phyloP scores from a whole-genome alignment of 2,113 vertebrate genomes.

The Bagarius yarrelli region DNA sequence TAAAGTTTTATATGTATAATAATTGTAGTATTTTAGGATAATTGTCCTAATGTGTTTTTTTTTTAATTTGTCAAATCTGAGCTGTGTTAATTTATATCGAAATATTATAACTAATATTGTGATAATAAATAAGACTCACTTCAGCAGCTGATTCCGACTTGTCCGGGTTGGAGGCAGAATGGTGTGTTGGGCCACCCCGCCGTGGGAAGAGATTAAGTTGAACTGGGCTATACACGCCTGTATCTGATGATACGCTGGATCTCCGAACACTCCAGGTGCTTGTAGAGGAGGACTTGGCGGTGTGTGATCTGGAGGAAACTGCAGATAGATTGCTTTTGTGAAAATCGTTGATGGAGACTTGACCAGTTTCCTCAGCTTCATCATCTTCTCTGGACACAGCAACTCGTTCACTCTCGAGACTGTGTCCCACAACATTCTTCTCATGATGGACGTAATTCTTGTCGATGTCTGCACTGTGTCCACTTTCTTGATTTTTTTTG shows the following conservation, averaged over 20 bases:
- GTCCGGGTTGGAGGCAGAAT: slow-evolving; percentile 1
- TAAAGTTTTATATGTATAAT: too few relatives aligned
- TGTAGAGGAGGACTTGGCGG: slow-evolving; percentile 10
- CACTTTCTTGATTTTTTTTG: background rate
- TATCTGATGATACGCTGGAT: background rate
- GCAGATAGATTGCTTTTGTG: background rate
- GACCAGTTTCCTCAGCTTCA: background rate
- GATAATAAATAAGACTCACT: slow-evolving; percentile 21
- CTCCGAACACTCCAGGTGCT: slow-evolving; percentile 30
- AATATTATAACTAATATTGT: too few relatives aligned
- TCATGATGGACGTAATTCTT: background rate
- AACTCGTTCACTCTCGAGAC: background rate
- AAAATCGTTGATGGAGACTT: background rate
- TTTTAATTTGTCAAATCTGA: too few relatives aligned
- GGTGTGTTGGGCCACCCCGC: background rate
- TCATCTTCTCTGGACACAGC: background rate
- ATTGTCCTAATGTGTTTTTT: background rate
- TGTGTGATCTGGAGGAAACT: slow-evolving; percentile 17
- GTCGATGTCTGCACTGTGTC: background rate
- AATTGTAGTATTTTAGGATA: background rate
- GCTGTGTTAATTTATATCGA: too few relatives aligned
- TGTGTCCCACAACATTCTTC: background rate
- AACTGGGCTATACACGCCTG: slow-evolving; percentile 12
- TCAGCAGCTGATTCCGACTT: slow-evolving; percentile 18
- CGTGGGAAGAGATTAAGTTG: slow-evolving; percentile 15